Evolutionary conservation across 23 tunicate species (phyloP).

Genomic region (Ciona savignyi): DNA sequence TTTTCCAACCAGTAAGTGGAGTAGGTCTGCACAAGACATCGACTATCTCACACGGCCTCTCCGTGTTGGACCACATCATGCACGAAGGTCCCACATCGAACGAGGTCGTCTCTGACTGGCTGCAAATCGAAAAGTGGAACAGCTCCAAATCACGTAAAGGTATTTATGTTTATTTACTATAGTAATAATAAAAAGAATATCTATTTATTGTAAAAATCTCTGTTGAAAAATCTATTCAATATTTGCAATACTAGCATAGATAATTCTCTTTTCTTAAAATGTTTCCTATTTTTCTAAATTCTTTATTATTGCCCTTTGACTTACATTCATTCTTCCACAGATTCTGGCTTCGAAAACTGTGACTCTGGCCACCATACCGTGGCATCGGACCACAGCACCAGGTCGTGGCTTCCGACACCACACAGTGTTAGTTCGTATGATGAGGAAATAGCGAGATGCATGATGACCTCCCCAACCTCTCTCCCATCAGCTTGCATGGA

Average conservation of each 20-base stretch:
- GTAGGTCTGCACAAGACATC: constrained; percentile 44
- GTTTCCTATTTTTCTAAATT: too few species aligned
- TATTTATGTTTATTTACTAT: too few species aligned
- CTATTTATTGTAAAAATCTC: too few species aligned
- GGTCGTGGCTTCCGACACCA: too few species aligned
- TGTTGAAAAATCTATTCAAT: too few species aligned
- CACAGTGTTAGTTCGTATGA: constrained; percentile 60
- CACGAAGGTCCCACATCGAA: constrained; percentile 5
- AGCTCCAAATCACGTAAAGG: neutral
- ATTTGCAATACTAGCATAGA: too few species aligned
- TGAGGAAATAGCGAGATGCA: constrained; percentile 78
- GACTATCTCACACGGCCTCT: constrained; percentile 10
- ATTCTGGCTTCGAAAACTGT: neutral
- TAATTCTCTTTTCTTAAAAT: too few species aligned
- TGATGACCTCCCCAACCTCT: constrained; percentile 28
- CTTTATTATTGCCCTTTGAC: too few species aligned
- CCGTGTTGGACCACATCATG: constrained; percentile 14
- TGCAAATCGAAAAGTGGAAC: constrained; percentile 13
- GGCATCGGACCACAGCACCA: neutral
- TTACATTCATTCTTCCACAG: too few species aligned
- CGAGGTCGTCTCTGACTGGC: constrained; percentile 35
- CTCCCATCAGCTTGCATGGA: neutral
- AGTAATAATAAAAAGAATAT: too few species aligned
- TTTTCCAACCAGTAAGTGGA: neutral
- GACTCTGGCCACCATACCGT: neutral